Conservation (phyloP, 2,888 invertebrate species). For the Hecatera dysodea region DNA sequence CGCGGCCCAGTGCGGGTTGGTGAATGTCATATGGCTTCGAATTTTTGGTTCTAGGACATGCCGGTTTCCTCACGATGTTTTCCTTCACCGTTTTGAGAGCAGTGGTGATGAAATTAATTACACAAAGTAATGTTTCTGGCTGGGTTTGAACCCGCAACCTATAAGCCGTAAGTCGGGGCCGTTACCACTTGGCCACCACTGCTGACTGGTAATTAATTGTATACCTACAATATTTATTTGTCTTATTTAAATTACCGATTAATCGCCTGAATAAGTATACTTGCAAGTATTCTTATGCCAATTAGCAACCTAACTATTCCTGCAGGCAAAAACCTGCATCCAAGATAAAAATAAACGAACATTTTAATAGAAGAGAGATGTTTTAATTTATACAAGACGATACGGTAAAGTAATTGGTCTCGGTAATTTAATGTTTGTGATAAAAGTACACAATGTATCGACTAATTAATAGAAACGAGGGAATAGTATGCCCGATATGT, state of each 20-base stretch:
- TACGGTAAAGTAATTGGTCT: constrained; percentile 36
- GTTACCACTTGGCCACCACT: too few species aligned
- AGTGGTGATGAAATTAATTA: too few species aligned
- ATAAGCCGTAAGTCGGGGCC: too few species aligned
- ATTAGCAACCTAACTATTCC: constrained; percentile 20
- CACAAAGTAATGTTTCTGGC: too few species aligned
- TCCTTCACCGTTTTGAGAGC: too few species aligned
- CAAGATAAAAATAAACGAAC: constrained; percentile 9
- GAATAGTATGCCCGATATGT: background rate
- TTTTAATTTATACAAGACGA: constrained; percentile 35
- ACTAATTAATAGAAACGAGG: constrained; percentile 13
- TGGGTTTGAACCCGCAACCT: too few species aligned
- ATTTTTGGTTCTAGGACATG: too few species aligned
- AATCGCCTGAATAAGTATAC: background rate
- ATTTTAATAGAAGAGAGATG: constrained; percentile 13
- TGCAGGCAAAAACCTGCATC: constrained; percentile 4
- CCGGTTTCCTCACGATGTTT: too few species aligned
- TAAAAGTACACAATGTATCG: constrained; percentile 13
- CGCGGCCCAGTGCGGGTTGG: too few species aligned
- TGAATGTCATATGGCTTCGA: too few species aligned
- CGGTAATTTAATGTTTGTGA: constrained; percentile 41
- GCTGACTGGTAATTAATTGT: background rate
- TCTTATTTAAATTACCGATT: constrained; percentile 12
- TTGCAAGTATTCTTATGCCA: constrained; percentile 15
- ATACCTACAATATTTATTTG: background rate